Evolutionary conservation across 2,113 vertebrate species (phyloP), one percentile per base, ranked within the genome.

Genomic region (Ginglymostoma cirratum): DNA sequence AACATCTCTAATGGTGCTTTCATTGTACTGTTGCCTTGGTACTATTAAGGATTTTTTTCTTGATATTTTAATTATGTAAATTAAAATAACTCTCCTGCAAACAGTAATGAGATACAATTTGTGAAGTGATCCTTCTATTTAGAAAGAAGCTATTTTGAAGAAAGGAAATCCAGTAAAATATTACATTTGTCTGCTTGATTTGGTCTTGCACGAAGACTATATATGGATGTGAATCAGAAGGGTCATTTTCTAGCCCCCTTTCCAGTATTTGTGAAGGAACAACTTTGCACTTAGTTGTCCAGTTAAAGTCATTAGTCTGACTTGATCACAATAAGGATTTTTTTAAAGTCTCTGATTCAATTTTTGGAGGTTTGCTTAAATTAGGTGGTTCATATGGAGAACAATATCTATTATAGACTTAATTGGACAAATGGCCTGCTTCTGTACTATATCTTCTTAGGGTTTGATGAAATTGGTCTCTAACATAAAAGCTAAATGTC

Each of bases 1-100:
- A 70, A 94, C n/a, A 42, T 94, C 38, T 70, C 66, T 42, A 95
- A 95, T 72, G 94, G 45, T 93, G 61, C 30, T 90, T 90, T 61
- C 87, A 90, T 61, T 23, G 61, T 93, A 66, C 61, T 93, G 61
- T n/a, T 38, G 61, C 61, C n/a, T 24, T 34, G 94, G 67, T 72
- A 95, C 67, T 76, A 95, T 24, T 48, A 94, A 70, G 38, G 66
- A 70, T 42, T 45, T 45, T 27, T 90, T 69, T 45, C 38, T 38
- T 48, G 67, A 5, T 69, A 23, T 67, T 94, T 70, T 45, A 42
- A 52, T 72, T 48, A 72, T 42, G 48, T 52, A 72, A 48, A 95
- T 72, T 72, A 95, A 72, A 72, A 61, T 34, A 42, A 52, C 52
- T 95, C 66, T 95, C 67, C 94, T 52, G 45, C 42, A 94, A 94